Evolutionary conservation across 2,888 invertebrate genomes (phyloP).

Genomic region (Tachina grossa): DNA sequence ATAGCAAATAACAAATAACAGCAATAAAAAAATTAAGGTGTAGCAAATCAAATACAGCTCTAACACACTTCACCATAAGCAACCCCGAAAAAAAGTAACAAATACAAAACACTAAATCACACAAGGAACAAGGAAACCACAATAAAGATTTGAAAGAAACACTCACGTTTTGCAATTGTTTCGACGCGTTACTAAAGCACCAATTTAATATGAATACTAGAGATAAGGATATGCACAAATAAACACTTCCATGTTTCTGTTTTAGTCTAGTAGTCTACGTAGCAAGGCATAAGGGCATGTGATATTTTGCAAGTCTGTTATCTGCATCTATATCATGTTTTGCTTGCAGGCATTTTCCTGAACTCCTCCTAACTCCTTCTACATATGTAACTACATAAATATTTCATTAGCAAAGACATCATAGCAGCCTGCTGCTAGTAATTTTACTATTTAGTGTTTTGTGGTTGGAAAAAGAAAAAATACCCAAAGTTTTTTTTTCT

Average conservation of each 20-base stretch:
- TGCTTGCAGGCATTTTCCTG: conserved; percentile 49
- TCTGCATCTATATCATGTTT: conserved; percentile 41
- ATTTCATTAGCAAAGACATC: conserved; percentile 18
- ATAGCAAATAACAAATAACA: not conserved
- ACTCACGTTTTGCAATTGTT: conserved; percentile 42
- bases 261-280: not conserved
- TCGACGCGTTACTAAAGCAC: conserved; percentile 50
- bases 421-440: conserved; percentile 8
- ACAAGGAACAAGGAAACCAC: not conserved
- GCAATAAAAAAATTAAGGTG: not conserved
- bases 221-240: conserved; percentile 41
- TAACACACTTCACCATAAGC: not conserved
- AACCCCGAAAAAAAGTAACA: not conserved
- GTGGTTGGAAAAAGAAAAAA: conserved; percentile 40
- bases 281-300: not conserved
- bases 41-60: conserved; percentile 7
- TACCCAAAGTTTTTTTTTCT: conserved; percentile 8
- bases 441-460: conserved; percentile 56
- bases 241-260: not conserved
- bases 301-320: not conserved
- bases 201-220: conserved; percentile 16
- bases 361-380: conserved; percentile 3
- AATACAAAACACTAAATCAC: not conserved
- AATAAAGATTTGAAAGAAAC: not conserved
- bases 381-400: conserved; percentile 1